These are phyloP conservation scores for Aratinga solstitialis DNA, from an alignment of 2,797 vertebrate species.

Conservation along the genomic window DNA sequence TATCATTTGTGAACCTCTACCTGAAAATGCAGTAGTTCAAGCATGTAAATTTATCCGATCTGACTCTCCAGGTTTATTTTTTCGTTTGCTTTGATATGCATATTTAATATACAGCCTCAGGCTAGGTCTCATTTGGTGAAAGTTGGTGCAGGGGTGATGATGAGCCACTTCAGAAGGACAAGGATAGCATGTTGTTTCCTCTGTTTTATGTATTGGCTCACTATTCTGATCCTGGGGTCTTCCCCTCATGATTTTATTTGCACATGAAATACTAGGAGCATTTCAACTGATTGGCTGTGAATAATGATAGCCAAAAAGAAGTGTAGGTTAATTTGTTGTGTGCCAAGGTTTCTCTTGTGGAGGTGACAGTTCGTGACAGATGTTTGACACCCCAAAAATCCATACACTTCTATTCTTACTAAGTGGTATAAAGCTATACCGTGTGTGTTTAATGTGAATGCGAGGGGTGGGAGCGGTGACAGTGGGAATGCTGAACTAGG, in stretches of 20 bases:
- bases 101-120: conserved; percentile 94
- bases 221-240: conserved; percentile 76
- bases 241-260: conserved; percentile 86
- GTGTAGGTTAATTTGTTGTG: conserved; percentile 78
- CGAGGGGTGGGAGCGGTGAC: background rate
- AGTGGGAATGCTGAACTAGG: conserved; percentile 2
- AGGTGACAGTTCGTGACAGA: conserved; percentile 84
- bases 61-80: conserved; percentile 90
- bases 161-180: conserved; percentile 88
- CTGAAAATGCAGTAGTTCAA: conserved; percentile 72
- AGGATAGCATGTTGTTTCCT: conserved; percentile 83
- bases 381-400: conserved; percentile 80
- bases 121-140: conserved; percentile 95
- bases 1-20: conserved; percentile 53
- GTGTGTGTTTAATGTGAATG: background rate
- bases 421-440: conserved; percentile 62
- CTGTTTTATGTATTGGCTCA: conserved; percentile 78
- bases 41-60: conserved; percentile 89
- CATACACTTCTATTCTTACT: conserved; percentile 75
- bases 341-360: conserved; percentile 77
- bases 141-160: conserved; percentile 89
- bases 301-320: conserved; percentile 84
- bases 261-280: conserved; percentile 88
- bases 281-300: conserved; percentile 87
- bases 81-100: conserved; percentile 97